Conservation (phyloP, 2,113 vertebrate genomes). For the Lampris incognitus region DNA sequence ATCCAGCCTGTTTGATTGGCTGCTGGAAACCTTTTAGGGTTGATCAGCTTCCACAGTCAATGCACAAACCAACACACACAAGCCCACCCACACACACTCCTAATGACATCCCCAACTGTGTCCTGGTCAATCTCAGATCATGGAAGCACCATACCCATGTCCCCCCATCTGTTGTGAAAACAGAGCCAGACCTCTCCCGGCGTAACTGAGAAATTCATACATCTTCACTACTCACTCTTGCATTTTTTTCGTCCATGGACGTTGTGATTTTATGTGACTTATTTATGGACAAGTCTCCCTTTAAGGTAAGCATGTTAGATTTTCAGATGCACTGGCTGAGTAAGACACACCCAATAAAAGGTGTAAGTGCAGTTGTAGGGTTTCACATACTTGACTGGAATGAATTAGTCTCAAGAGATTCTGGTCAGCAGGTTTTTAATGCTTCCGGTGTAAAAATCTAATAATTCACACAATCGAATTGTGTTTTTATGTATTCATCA, state of each 20-base stretch:
- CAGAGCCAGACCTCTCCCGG: conserved; percentile 6
- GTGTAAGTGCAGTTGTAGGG: conserved; percentile 25
- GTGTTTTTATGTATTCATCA: conserved; percentile 48
- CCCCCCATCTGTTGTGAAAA: conserved; percentile 39
- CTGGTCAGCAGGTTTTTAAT: conserved; percentile 71
- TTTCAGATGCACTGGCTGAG: conserved; percentile 45
- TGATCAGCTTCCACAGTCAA: background rate
- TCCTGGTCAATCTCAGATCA: conserved; percentile 5
- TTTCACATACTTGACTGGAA: conserved; percentile 50
- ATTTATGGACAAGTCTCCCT: conserved; percentile 65
- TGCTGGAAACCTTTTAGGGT: conserved; percentile 87
- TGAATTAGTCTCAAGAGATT: conserved; percentile 59
- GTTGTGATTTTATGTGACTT: conserved; percentile 11
- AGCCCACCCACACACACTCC: conserved; percentile 21
- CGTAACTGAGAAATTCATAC: conserved; percentile 17
- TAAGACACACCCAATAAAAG: conserved; percentile 28
- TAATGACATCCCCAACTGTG: conserved; percentile 24
- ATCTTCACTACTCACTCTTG: background rate
- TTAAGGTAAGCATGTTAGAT: conserved; percentile 70
- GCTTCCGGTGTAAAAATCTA: conserved; percentile 53
- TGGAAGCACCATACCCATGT: conserved; percentile 17
- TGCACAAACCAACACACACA: conserved; percentile 32
- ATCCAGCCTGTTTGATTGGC: conserved; percentile 95
- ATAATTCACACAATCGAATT: conserved; percentile 47
- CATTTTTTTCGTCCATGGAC: conserved; percentile 1